phyloP scores from a whole-genome alignment of 2,797 vertebrate genomes.

The Mallotus villosus region DNA sequence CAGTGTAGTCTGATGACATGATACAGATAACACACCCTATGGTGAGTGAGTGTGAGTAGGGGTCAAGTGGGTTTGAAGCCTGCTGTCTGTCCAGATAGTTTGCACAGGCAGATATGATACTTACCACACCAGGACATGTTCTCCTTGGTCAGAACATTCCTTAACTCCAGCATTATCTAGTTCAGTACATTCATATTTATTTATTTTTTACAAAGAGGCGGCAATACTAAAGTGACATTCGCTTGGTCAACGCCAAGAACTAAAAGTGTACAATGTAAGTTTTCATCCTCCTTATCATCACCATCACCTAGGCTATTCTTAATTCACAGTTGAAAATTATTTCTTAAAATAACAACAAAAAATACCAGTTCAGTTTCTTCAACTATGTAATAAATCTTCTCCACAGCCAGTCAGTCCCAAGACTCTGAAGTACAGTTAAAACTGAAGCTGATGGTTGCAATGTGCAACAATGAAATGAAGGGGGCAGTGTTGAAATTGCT shows the following conservation, averaged over 20 bases:
- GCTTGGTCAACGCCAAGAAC: constrained; percentile 62
- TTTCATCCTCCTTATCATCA: background rate
- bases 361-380: constrained; percentile 44
- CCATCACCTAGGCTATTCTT: constrained; percentile 46
- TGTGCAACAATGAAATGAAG: constrained; percentile 12
- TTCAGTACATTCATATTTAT: constrained; percentile 71
- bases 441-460: constrained; percentile 31
- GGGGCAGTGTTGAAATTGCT: background rate
- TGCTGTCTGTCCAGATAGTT: constrained; percentile 17
- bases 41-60: too few species aligned
- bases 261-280: constrained; percentile 19
- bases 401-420: background rate
- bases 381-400: constrained; percentile 29
- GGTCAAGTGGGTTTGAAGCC: background rate
- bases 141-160: constrained; percentile 46
- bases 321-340: constrained; percentile 68
- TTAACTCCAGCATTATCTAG: constrained; percentile 63
- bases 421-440: background rate
- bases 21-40: too few species aligned
- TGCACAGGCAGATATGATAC: constrained; percentile 41
- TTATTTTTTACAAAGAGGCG: constrained; percentile 45
- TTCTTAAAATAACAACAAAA: background rate
- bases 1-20: too few species aligned
- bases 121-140: constrained; percentile 49
- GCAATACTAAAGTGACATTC: constrained; percentile 72